Evolutionary conservation across 2,797 vertebrate species (phyloP).

Genomic region (Moxostoma hubbsi): DNA sequence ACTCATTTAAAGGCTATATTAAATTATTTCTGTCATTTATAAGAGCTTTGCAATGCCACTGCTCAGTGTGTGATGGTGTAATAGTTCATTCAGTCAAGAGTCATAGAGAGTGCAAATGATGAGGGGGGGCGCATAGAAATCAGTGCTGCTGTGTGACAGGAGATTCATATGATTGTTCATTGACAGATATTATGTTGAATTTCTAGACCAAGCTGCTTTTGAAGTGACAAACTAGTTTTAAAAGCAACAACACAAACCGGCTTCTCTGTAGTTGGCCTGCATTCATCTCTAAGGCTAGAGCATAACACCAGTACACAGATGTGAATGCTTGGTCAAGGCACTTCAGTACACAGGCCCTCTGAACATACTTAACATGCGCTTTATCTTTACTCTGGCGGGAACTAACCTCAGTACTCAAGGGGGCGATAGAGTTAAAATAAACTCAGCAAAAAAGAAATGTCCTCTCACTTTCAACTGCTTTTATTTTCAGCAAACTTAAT

Average conservation of each 20-base stretch:
- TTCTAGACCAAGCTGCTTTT: constrained; percentile 27
- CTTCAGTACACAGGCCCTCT: too few relatives aligned
- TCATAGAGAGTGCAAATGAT: not conserved
- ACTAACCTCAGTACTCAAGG: too few relatives aligned
- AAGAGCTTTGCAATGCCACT: not conserved
- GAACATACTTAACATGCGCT: too few relatives aligned
- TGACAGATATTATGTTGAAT: constrained; percentile 24
- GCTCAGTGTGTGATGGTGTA: not conserved
- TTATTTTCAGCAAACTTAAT: too few relatives aligned
- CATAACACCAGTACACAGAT: not conserved
- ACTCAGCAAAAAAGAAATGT: too few relatives aligned
- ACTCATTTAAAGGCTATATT: constrained; percentile 30
- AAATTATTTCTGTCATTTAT: not conserved
- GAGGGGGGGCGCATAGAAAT: not conserved
- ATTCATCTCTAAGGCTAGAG: not conserved
- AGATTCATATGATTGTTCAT: not conserved
- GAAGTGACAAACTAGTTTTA: constrained; percentile 15
- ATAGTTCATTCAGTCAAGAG: not conserved
- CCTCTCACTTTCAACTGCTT: too few relatives aligned
- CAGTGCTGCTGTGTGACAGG: constrained; percentile 9
- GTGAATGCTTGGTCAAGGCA: too few relatives aligned
- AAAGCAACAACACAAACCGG: not conserved
- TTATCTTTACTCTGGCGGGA: too few relatives aligned
- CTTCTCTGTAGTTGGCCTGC: not conserved
- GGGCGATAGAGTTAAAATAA: too few relatives aligned